Evolutionary conservation across 2,888 invertebrate species (phyloP), one percentile per base, ranked within the genome.

Genomic region (Diarsia brunnea): DNA sequence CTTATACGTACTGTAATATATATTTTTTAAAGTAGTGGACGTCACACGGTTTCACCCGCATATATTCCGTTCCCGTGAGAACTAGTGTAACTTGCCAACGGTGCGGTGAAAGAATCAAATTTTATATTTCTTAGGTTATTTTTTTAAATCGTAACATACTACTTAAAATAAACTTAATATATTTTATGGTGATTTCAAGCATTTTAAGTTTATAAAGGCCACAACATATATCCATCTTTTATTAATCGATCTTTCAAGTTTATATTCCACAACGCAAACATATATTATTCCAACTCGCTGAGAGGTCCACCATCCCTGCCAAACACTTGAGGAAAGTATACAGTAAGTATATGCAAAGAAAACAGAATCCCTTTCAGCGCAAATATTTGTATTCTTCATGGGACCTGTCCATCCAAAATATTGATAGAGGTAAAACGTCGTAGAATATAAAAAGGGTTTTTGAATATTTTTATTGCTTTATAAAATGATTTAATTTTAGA

Each of bases 311-410:
- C 27, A 43, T 63, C 45, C 55, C 78, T 11, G 47, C 3, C 79
- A 71, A 80, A 71, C 79, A 71, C 83, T 67, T 21, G 55, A 70
- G 8, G 16, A n/a, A 38, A 43, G 53, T 53, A 69, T 38, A 66
- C 51, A 65, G 38, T 24, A 43, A 69, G 68, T 75, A 66, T 83
- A 79, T 45, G 55, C 70, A 82, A 82, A 70, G 70, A 69, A 83
- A 83, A 83, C 73, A 69, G 55, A 73, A 84, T 79, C 79, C 84
- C 53, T 79, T 58, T 72, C 71, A 3, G 43, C 12, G 66, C 27
- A 73, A 84, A 81, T 69, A 84, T 81, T 81, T 72, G 65, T 43
- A 51, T 19, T 51, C 27, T 79, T 65, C 49, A 72, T 77, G 38
- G 63, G 55, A 68, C 14, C 73, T 78, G 68, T 76, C 77, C 27